Conservation (phyloP, 2,113 vertebrate species). For the Cacatua alba region DNA sequence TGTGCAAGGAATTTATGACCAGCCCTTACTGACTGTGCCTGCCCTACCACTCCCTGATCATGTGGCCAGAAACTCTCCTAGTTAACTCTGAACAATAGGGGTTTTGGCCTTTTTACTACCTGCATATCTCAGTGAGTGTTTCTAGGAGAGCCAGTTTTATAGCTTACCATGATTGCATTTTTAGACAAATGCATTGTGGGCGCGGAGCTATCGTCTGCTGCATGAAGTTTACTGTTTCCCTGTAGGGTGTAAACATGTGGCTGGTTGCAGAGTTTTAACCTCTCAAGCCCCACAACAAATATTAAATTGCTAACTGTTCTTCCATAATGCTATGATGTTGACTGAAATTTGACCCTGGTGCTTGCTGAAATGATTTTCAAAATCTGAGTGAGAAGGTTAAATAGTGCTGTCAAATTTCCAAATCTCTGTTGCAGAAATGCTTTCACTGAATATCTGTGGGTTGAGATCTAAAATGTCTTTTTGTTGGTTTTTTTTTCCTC, state of each 20-base stretch:
- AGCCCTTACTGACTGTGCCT: conserved; percentile 15
- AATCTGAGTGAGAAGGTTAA: conserved; percentile 56
- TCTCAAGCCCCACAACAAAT: conserved; percentile 12
- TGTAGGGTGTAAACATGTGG: neutral
- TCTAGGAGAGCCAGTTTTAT: neutral
- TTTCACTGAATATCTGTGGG: neutral
- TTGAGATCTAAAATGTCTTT: conserved; percentile 18
- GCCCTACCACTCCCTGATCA: conserved; percentile 13
- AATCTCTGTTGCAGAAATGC: conserved; percentile 26
- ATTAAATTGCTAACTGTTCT: neutral
- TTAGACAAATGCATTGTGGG: neutral
- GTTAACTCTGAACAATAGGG: neutral
- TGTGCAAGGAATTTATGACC: conserved; percentile 59
- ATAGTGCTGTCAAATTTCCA: conserved; percentile 52
- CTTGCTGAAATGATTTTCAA: conserved; percentile 33
- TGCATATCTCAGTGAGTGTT: accelerated
- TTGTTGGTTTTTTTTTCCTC: neutral
- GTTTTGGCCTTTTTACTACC: neutral
- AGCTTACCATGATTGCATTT: neutral
- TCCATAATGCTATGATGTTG: neutral
- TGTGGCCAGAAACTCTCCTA: neutral
- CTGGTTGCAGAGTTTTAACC: conserved; percentile 8
- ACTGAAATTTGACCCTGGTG: conserved; percentile 44
- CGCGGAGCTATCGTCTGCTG: neutral
- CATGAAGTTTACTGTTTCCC: neutral